phyloP scores from a whole-genome alignment of 1,140 invertebrate genomes.

The Danaus melanippus region DNA sequence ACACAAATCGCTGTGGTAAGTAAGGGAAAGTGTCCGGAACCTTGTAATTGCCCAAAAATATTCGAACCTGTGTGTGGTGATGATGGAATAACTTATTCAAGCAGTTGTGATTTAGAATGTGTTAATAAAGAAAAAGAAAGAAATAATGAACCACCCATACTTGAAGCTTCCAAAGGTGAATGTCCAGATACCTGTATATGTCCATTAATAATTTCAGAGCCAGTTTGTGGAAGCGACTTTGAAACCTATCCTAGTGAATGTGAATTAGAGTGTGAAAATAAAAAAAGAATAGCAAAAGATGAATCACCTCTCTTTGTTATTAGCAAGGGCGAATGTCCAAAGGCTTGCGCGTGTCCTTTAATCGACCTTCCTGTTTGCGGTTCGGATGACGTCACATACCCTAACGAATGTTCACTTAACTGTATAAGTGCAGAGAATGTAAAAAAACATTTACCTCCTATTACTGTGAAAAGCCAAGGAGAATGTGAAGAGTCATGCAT shows the following conservation, averaged over 20 bases:
- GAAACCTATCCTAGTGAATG: conserved; percentile 45
- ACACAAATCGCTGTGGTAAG: conserved; percentile 9
- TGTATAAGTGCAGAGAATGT: conserved; percentile 23
- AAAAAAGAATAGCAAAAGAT: conserved; percentile 9
- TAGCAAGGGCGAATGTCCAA: conserved; percentile 15
- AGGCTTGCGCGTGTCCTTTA: conserved; percentile 13
- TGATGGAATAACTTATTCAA: conserved; percentile 12
- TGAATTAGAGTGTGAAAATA: conserved; percentile 36
- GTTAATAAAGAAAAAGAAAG: conserved; percentile 10
- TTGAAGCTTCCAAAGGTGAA: conserved; percentile 65
- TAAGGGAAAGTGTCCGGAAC: conserved; percentile 11
- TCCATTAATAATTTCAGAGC: conserved; percentile 17
- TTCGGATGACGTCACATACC: conserved; percentile 20
- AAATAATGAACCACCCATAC: conserved; percentile 9
- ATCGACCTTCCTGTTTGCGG: conserved; percentile 25
- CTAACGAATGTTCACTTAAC: conserved; percentile 21
- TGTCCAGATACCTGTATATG: conserved; percentile 71
- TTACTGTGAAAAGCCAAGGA: conserved; percentile 7
- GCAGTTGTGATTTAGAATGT: conserved; percentile 17
- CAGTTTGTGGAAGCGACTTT: conserved; percentile 44
- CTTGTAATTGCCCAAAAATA: conserved; percentile 12
- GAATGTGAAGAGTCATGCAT: conserved; percentile 11
- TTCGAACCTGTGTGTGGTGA: conserved; percentile 17
- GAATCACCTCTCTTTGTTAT: conserved; percentile 7
- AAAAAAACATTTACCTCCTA: neutral